Base-by-base conservation (phyloP, 2,797 vertebrate species). In the Clarias laeviceps region DNA sequence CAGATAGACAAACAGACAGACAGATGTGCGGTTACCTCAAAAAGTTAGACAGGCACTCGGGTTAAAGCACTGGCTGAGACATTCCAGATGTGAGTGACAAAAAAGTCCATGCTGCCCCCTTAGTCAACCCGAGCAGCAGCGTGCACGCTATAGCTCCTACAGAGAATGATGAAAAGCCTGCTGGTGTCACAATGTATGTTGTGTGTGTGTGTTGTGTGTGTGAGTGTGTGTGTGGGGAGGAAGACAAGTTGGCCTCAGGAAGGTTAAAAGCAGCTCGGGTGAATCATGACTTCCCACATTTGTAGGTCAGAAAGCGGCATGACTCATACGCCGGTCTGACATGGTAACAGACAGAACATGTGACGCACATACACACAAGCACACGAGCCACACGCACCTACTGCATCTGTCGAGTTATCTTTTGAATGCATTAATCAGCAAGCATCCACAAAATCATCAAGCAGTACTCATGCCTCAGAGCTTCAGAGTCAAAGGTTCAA, bases 221-320 rank as follows among this genome's bases (percentile, higher is more conserved):
- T 90, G 91, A 90, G 90, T 89, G 57, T 90, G 90, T 90, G 90
- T 90, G 81, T 50, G 65, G 22, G 66, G 32, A 87, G 91, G 88
- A 89, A 70, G 82, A 68, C 37, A 59, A 86, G 85, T 93, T 90
- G 91, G 93, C 88, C 90, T 84, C 88, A 92, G 93, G 88, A 88
- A 93, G 90, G 92, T 94, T 92, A 94, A 94, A 94, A 92, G 93
- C 93, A 93, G 93, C 94, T 93, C 91, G 94, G 90, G 93, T 96
- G 94, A 96, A 96, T 96, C 95, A 96, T 95, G 94, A 95, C 94
- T 95, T 95, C 95, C 94, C 93, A 96, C 95, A 95, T 93, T 84
- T 93, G 93, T 93, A 92, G 93, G 93, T 93, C 94, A 95, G 93
- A 91, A 92, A 93, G 93, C 85, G n/a, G 91, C 92, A 87, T 95